These are phyloP conservation scores for Philaethria dido DNA, from an alignment of 2,888 invertebrate species.

Conservation along the genomic window DNA sequence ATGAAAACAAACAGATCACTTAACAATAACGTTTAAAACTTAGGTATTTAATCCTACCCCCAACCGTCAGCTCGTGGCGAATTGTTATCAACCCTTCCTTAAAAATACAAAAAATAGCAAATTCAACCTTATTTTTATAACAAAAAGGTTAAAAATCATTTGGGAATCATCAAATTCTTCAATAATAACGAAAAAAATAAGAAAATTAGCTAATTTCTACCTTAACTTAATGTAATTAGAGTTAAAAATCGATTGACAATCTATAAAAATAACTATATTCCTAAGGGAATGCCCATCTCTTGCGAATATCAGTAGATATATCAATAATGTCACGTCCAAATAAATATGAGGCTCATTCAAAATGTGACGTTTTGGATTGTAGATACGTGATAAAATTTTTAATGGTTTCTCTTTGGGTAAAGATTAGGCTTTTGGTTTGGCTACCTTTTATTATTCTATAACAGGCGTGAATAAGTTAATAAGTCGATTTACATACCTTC, in stretches of 20 bases:
- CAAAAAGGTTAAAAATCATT: background rate
- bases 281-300: slow-evolving; percentile 39
- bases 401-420: background rate
- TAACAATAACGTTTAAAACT: slow-evolving; percentile 3
- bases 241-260: background rate
- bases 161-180: too few relatives aligned
- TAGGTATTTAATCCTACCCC: slow-evolving; percentile 42
- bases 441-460: background rate
- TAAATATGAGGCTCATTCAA: slow-evolving; percentile 16
- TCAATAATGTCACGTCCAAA: slow-evolving; percentile 40
- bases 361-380: slow-evolving; percentile 26
- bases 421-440: background rate
- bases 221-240: background rate
- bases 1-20: slow-evolving; percentile 4
- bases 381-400: slow-evolving; percentile 14
- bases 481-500: too few relatives aligned
- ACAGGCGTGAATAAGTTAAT: too few relatives aligned
- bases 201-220: background rate
- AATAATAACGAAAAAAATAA: too few relatives aligned
- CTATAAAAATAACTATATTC: slow-evolving; percentile 39
- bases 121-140: background rate
- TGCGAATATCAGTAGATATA: slow-evolving; percentile 36
- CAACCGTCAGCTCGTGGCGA: slow-evolving; percentile 50
- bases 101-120: background rate
- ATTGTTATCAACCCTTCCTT: slow-evolving; percentile 40